Evolutionary conservation across 2,113 vertebrate genomes (phyloP), one percentile per base, ranked within the genome.

Genomic region (Hippocampus mohnikei): DNA sequence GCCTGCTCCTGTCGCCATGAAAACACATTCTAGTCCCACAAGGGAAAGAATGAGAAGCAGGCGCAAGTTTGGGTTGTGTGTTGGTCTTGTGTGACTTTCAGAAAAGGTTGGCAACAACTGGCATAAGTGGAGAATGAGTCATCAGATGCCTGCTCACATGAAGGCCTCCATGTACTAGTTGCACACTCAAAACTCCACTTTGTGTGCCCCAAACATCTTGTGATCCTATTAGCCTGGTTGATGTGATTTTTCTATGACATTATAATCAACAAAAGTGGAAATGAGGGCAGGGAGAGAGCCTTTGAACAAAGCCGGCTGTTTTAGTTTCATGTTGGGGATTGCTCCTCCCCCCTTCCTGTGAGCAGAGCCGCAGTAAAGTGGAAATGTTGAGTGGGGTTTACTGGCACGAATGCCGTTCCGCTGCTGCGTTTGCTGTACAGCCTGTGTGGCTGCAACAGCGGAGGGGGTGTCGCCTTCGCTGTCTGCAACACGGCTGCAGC

Each of bases 321-420:
- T 66, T 1, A 13, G 55, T 79, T 84, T 78, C 23, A n/a, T 68
- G 67, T 52, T 37, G 27, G 23, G 65, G 41, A 50, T 23, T 11
- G 70, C 71, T 74, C 84, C 87, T 74, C 84, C 33, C 85, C 53
- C 41, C 76, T 83, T 90, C 84, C 83, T 85, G 74, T 71, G 61
- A 74, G 78, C 44, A 44, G 27, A 74, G 1, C 81, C 63, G 81
- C 63, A 67, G 71, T 88, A 80, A 81, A 84, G 69, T 90, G 88
- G 86, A 91, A 92, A 91, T 55, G 76, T 82, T 88, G 85, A 89
- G 81, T 60, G 77, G 77, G 72, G 72, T 42, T 69, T 73, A 37
- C 73, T 89, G 88, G 85, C 81, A 21, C n/a, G 6, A 60, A 33
- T 18, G 18, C 2, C 8, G 73, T 72, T 84, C 81, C 68, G 76